Evolutionary conservation across 2,797 vertebrate species (phyloP), one percentile per base, ranked within the genome.

Genomic region (Argentina silus): DNA sequence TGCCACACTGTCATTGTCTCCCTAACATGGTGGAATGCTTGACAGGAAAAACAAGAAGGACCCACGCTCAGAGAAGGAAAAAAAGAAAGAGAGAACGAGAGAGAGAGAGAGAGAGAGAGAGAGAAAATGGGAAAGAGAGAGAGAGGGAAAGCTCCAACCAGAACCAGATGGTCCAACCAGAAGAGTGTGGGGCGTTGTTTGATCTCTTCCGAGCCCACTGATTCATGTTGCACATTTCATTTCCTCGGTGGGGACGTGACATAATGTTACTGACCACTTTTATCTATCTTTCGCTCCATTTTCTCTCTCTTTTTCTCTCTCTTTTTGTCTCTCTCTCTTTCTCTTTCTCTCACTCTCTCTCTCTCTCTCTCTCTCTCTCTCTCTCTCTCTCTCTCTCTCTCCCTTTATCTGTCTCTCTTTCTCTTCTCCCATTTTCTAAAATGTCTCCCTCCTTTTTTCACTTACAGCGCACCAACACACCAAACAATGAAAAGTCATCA

Each of bases 151-250:
- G 45, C 66, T 10, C 27, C 72, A 81, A 84, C 7, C 75, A 87
- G 84, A 84, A 70, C 80, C 70, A 79, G 83, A 86, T 81, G 68
- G 27, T 36, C 27, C 27, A 36, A 36, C 27, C 27, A 36, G 45
- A 75, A 23, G 67, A 62, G 66, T 78, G 72, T 48, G 61, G 76
- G 48, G 68, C 45, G 23, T 0, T 76, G 86, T 92, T 91, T 91
- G 91, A 92, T 92, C 87, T 71, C 23, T 60, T n/a, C 68, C 77
- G 67, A 77, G n/a, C 56, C 44, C 78, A 59, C 74, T 89, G 89
- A 91, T 81, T 69, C 86, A 91, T 82, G 88, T 78, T 75, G 87
- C 74, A 56, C 67, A 6, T 76, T 78, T 89, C 85, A 78, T 83
- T 83, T 79, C 81, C 85, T 87, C 73, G 67, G 83, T 89, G 68